Evolutionary conservation across 2,888 invertebrate genomes (phyloP).

Genomic region (Tetheella fluctuosa): DNA sequence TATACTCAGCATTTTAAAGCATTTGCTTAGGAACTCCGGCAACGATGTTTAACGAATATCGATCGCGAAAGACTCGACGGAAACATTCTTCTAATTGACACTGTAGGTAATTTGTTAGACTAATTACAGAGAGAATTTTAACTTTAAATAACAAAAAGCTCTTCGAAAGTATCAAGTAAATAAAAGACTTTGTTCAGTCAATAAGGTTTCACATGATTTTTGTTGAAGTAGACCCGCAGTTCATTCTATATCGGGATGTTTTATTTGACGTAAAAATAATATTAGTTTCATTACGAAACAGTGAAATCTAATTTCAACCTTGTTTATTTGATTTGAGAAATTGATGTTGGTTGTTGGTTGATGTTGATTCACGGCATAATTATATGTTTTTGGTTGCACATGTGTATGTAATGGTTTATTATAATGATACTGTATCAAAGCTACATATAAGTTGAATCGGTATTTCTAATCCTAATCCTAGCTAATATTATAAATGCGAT

Average conservation of each 20-base stretch:
- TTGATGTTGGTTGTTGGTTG: too few species aligned
- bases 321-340: conserved; percentile 10
- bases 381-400: too few species aligned
- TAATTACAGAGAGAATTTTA: conserved; percentile 54
- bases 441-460: too few species aligned
- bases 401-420: too few species aligned
- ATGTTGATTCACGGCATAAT: too few species aligned
- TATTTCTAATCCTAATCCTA: too few species aligned
- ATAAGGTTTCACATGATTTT: conserved; percentile 11
- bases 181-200: conserved; percentile 22
- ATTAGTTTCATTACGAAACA: conserved; percentile 8
- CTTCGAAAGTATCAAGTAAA: conserved; percentile 30
- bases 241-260: background rate
- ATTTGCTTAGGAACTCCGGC: background rate
- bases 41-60: conserved; percentile 15
- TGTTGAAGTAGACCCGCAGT: background rate
- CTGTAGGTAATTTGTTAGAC: conserved; percentile 51
- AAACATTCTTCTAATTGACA: conserved; percentile 42
- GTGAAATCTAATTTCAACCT: conserved; percentile 17
- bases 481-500: too few species aligned
- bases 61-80: conserved; percentile 30
- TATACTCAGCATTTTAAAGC: background rate
- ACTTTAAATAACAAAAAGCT: conserved; percentile 34
- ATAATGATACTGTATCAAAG: too few species aligned
- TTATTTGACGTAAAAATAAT: conserved; percentile 13